Evolutionary conservation across 2,888 invertebrate species (phyloP).

Genomic region (Monochamus alternatus): DNA sequence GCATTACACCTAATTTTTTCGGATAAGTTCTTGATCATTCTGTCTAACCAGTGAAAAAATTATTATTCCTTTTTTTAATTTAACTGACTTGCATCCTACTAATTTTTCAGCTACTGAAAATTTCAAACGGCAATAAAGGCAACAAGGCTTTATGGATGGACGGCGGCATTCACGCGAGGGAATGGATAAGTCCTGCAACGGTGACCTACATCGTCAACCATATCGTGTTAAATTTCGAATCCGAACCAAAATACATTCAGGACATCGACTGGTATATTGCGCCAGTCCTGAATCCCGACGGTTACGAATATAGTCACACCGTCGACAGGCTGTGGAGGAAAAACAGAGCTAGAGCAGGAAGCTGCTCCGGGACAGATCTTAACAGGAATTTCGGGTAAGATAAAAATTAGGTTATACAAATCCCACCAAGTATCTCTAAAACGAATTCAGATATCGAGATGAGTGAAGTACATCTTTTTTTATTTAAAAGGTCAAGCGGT

Average conservation of each 20-base stretch:
- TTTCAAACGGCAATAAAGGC: slow-evolving; percentile 78
- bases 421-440: too few relatives aligned
- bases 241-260: slow-evolving; percentile 78
- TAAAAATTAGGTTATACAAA: background rate
- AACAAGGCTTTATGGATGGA: slow-evolving; percentile 77
- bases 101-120: slow-evolving; percentile 68
- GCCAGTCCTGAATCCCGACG: slow-evolving; percentile 87
- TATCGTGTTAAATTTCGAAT: slow-evolving; percentile 80
- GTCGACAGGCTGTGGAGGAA: slow-evolving; percentile 89
- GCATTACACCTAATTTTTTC: too few relatives aligned
- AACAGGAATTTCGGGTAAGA: slow-evolving; percentile 87
- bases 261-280: slow-evolving; percentile 88
- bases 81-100: background rate
- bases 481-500: too few relatives aligned
- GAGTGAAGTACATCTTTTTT: too few relatives aligned
- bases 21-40: too few relatives aligned
- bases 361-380: slow-evolving; percentile 85
- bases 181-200: slow-evolving; percentile 90
- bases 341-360: slow-evolving; percentile 77
- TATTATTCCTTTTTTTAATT: too few relatives aligned
- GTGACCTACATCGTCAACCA: slow-evolving; percentile 84
- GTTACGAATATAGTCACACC: slow-evolving; percentile 89
- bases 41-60: too few relatives aligned
- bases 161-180: slow-evolving; percentile 87
- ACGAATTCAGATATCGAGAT: too few relatives aligned